Percentiles rank a stretch among this genome's conserved stretches.
phyloP scores from a whole-genome alignment of 2,113 vertebrate species.

The Hemibagrus wyckioides region DNA sequence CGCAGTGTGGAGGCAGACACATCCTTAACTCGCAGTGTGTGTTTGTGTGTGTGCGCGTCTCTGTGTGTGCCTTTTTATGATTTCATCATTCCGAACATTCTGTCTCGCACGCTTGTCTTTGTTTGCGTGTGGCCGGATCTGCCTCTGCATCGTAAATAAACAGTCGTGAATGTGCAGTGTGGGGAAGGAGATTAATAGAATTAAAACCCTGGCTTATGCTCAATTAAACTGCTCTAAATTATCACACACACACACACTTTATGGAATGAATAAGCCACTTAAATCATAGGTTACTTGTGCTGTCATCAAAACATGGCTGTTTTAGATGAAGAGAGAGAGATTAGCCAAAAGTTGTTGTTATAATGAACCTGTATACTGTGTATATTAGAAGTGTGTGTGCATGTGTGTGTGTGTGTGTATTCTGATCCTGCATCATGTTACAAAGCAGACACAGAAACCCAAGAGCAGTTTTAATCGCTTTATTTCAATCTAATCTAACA shows the following conservation, averaged over 20 bases:
- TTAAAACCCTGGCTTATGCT: conserved; percentile 52
- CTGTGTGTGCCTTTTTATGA: not conserved
- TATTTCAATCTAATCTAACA: not conserved
- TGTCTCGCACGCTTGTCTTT: not conserved
- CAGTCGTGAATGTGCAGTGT: conserved; percentile 31
- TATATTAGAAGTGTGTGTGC: not conserved
- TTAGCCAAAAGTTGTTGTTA: not conserved
- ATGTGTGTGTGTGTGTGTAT: not conserved
- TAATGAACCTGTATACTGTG: not conserved
- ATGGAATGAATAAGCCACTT: not conserved
- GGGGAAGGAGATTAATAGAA: conserved; percentile 55
- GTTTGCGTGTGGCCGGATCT: not conserved
- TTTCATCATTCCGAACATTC: not conserved
- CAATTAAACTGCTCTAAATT: conserved; percentile 43
- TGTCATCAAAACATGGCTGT: not conserved
- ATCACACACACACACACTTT: conserved; percentile 25
- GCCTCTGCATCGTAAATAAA: not conserved
- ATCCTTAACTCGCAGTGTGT: not conserved
- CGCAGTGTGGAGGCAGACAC: not conserved
- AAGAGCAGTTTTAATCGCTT: not conserved
- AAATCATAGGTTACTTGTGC: not conserved
- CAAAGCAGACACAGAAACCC: not conserved
- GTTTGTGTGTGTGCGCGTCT: not conserved
- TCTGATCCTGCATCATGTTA: not conserved
- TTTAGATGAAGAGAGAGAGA: not conserved